These are phyloP conservation scores for Papilio protenor DNA, from an alignment of 2,888 invertebrate genomes.

Conservation along the genomic window DNA sequence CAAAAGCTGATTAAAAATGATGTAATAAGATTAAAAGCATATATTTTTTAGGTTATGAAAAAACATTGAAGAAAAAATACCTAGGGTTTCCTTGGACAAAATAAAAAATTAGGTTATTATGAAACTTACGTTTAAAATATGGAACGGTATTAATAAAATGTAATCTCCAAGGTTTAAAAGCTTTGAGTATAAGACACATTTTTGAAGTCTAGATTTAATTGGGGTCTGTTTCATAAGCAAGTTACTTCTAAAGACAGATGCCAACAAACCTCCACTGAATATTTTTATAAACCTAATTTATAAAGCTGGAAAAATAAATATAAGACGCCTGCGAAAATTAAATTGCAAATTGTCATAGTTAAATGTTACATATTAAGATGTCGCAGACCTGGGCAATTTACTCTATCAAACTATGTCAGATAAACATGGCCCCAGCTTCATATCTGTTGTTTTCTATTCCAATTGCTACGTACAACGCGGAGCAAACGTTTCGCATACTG, in stretches of 20 bases:
- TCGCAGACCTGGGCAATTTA: not conserved
- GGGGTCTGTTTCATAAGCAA: not conserved
- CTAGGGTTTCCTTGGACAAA: not conserved
- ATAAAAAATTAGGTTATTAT: not conserved
- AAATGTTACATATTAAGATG: not conserved
- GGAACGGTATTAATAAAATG: no score
- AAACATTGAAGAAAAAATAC: not conserved
- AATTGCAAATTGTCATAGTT: not conserved
- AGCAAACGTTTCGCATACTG: not conserved
- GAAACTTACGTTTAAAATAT: not conserved
- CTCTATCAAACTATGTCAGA: conserved; percentile 9
- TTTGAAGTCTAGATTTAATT: not conserved
- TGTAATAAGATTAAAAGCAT: no score
- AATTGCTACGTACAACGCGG: not conserved
- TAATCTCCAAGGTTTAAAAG: not conserved
- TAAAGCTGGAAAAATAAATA: not conserved
- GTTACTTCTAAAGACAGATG: not conserved
- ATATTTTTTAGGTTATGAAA: not conserved
- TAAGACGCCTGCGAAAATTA: not conserved
- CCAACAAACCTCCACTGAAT: not conserved
- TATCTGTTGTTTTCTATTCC: conserved; percentile 17
- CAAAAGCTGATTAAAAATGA: no score
- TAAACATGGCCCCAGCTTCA: conserved; percentile 17
- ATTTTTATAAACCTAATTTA: not conserved
- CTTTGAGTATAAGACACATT: not conserved